Base-by-base conservation (phyloP, 2,113 vertebrate genomes). In the Ctenodactylus gundi region DNA sequence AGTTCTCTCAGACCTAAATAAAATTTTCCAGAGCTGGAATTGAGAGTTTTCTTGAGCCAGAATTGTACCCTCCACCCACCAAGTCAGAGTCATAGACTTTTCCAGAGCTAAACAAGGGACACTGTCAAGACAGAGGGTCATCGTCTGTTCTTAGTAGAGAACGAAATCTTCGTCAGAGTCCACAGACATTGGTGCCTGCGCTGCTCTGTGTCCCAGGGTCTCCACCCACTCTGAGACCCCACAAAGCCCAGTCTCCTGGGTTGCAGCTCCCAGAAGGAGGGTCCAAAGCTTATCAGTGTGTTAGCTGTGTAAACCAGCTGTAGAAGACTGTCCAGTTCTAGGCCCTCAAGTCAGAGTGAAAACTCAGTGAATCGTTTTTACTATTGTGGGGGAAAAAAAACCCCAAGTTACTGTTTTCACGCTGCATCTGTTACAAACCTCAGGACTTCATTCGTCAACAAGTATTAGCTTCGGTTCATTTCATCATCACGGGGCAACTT, bases 141-240 rank as follows among this genome's bases (percentile, higher is more conserved):
- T 11, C 44, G n/a, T 76, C 14, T 0, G 34, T 88, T 67, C 34
- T 67, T 21, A 44, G 31, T n/a, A 4, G 53, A 31, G 60, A 21
- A 57, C 3, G 4, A 29, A 23, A 1, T 41, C 65, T 93, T 53
- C 9, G 65, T 51, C 73, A 60, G 46, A 87, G 57, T 44, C 72
- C 25, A 36, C 55, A 12, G 62, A 49, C 17, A 86, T 29, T 41
- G 84, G 60, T 0, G 7, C 84, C 58, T 1, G 25, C 58, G 72
- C 23, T 41, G 55, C 21, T 60, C 8, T 0, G 8, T 25, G 4
- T 14, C 36, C 70, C 51, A 13, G 85, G 68, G n/a, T 60, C 53
- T 36, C 64, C 65, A 2, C 57, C 18, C 23, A 70, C 2, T 0
- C 0, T 0, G 31, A 41, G 65, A 75, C 53, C 57, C 7, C 49